Evolutionary conservation across 2,888 invertebrate genomes (phyloP).

Genomic region (Oscheius sp.): DNA sequence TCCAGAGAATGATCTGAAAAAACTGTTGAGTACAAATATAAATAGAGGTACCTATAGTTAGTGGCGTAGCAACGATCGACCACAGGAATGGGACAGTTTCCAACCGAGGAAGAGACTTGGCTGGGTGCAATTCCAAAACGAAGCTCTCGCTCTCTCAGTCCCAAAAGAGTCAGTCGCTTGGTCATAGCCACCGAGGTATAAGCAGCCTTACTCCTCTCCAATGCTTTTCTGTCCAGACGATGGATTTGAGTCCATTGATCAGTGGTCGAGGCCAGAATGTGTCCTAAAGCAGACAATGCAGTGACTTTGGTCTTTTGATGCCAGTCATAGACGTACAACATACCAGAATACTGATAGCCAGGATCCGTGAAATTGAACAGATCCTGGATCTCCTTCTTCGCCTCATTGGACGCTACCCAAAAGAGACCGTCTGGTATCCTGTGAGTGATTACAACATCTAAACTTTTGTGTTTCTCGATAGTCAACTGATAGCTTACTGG

Average conservation of each 20-base stretch:
- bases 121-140: conserved; percentile 57
- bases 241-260: conserved; percentile 51
- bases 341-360: conserved; percentile 54
- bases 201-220: conserved; percentile 56
- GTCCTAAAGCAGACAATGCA: conserved; percentile 40
- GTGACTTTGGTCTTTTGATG: neutral
- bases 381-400: conserved; percentile 60
- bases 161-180: conserved; percentile 55
- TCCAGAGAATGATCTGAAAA: conserved; percentile 63
- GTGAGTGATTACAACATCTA: conserved; percentile 49
- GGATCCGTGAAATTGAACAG: conserved; percentile 65
- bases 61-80: conserved; percentile 56
- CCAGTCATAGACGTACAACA: neutral
- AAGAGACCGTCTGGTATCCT: conserved; percentile 65
- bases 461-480: neutral
- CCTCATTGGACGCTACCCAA: conserved; percentile 65
- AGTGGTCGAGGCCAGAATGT: conserved; percentile 48
- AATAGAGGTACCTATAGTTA: conserved; percentile 45
- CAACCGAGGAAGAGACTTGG: conserved; percentile 58
- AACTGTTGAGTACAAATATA: too few relatives aligned
- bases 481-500: conserved; percentile 12
- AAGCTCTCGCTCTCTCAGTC: conserved; percentile 58
- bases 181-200: conserved; percentile 55
- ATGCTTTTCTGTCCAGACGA: conserved; percentile 50
- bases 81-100: conserved; percentile 56